Base-by-base conservation (phyloP, 2,888 invertebrate species). In the Phengaris arion region DNA sequence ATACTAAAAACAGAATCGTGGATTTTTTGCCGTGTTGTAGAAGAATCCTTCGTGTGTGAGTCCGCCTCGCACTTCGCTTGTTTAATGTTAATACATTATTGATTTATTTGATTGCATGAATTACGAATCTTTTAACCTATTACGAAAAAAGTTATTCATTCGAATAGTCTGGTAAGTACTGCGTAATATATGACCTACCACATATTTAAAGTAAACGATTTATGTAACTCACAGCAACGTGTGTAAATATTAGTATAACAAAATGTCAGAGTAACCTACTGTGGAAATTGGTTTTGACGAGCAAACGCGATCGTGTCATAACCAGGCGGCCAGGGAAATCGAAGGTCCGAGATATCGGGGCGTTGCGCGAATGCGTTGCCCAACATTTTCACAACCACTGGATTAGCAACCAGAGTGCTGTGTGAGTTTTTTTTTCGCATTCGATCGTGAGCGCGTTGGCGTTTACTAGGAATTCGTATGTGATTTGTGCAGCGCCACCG, bases 341-440 rank as follows among this genome's bases (percentile, higher is more conserved):
- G 89, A 90, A 89, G 91, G 89, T 82, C 68, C 55, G 69, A 55
- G 72, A 72, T 72, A 72, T 68, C 54, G 69, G 54, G n/a, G 75
- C 57, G 78, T 79, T 78, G 78, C 79, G 82, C 85, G 81, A 81
- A 82, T 82, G 81, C 81, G 81, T 90, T 88, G 82, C 79, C 85
- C 84, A 90, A 92, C 83, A 81, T 88, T 91, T 91, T 87, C 89
- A 88, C 87, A 90, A 91, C 86, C 86, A 85, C 83, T 87, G 85
- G 84, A 88, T 88, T 88, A 87, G 84, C 84, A 83, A 64, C 64
- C 35, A 64, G 35, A 22, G 22, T 22, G 22, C 22, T 22, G 22
- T 22, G 22, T 22, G 22, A 22, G 22, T 22, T 22, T 22, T 22
- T 22, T 22, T 22, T 22, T 22, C 22, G 22, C 22, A 22, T 22